Evolutionary conservation across 1,140 invertebrate species (phyloP).

Genomic region (Radopholus similis): DNA sequence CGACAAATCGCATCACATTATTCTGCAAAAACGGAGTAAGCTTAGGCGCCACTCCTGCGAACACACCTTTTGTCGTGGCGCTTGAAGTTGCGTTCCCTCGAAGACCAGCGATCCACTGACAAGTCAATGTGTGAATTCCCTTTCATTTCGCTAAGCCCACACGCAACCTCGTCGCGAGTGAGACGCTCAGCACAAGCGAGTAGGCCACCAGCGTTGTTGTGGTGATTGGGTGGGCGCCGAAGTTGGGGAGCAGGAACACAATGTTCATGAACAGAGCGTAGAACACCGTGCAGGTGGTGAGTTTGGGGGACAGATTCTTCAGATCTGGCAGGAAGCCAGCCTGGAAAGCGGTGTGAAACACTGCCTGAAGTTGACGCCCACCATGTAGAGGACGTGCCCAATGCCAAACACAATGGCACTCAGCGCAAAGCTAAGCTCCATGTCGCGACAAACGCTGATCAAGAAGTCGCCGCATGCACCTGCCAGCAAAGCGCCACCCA

Average conservation of each 20-base stretch:
- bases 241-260: slow-evolving; percentile 26
- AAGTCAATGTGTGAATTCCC: too few relatives aligned
- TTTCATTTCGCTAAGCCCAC: too few relatives aligned
- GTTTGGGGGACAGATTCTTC: slow-evolving; percentile 4
- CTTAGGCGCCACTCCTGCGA: not conserved
- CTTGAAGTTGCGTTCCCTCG: slow-evolving; percentile 4
- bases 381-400: slow-evolving; percentile 37
- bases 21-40: slow-evolving; percentile 6
- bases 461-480: slow-evolving; percentile 29
- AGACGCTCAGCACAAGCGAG: not conserved
- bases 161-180: too few relatives aligned
- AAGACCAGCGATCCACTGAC: slow-evolving; percentile 27
- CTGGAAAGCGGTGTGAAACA: slow-evolving; percentile 5
- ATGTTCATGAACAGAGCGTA: slow-evolving; percentile 32
- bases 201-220: slow-evolving; percentile 27
- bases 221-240: slow-evolving; percentile 15
- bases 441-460: slow-evolving; percentile 20
- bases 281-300: not conserved
- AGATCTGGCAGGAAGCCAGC: not conserved
- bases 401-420: slow-evolving; percentile 23
- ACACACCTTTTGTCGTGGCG: slow-evolving; percentile 13
- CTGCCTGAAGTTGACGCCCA: not conserved
- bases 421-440: slow-evolving; percentile 2
- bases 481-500: slow-evolving; percentile 13
- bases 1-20: slow-evolving; percentile 28